Evolutionary conservation across 2,113 vertebrate species (phyloP).

Genomic region (Platichthys stellatus): DNA sequence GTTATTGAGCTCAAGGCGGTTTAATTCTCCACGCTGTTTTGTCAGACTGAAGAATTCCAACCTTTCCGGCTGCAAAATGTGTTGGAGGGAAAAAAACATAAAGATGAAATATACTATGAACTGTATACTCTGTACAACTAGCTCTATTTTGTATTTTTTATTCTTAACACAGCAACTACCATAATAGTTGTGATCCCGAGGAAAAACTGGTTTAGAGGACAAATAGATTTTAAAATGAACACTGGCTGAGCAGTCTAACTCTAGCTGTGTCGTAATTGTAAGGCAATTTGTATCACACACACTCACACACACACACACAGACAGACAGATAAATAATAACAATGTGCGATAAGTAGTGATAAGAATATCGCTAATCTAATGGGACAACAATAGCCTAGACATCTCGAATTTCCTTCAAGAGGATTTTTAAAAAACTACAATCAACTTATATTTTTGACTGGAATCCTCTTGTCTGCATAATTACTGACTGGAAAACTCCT

Average conservation of each 20-base stretch:
- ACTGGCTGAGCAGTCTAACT: background rate
- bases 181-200: background rate
- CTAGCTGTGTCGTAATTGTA: no score
- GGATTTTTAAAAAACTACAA: conserved; percentile 19
- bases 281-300: background rate
- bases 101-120: conserved; percentile 39
- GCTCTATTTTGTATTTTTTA: conserved; percentile 2
- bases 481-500: conserved; percentile 88
- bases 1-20: conserved; percentile 76
- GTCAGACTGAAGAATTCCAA: conserved; percentile 55
- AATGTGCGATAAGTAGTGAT: no score
- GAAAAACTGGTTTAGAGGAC: background rate
- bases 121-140: conserved; percentile 34
- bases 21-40: conserved; percentile 67
- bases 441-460: conserved; percentile 52
- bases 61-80: conserved; percentile 76
- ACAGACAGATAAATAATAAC: no score
- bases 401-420: background rate
- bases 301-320: no score
- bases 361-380: background rate
- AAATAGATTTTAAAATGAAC: background rate
- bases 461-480: conserved; percentile 49
- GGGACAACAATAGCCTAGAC: background rate
- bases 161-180: conserved; percentile 3
- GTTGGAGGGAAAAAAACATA: conserved; percentile 16